A percentile compares a stretch with the other conserved stretches of the same genome.
Evolutionary conservation across 1,140 invertebrate genomes (phyloP).

Genomic region (Helicoverpa zea): DNA sequence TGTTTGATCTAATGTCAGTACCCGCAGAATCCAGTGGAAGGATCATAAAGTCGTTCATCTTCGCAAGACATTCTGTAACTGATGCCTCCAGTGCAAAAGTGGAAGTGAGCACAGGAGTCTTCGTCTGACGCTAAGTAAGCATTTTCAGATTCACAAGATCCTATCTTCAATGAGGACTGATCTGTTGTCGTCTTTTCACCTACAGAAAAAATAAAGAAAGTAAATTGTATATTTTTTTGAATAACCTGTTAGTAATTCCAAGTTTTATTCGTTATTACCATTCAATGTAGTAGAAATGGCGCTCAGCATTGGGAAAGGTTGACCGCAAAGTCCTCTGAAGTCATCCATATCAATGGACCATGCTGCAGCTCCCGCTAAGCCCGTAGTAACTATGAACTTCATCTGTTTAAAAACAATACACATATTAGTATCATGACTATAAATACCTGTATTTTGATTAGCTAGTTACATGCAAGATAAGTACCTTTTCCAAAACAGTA

Average conservation of each 20-base stretch:
- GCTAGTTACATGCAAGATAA: neutral
- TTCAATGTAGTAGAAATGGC: slow-evolving; percentile 88
- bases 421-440: neutral
- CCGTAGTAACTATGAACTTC: slow-evolving; percentile 88
- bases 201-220: slow-evolving; percentile 43
- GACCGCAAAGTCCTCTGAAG: slow-evolving; percentile 90
- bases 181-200: slow-evolving; percentile 72
- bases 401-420: slow-evolving; percentile 77
- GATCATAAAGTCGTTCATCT: slow-evolving; percentile 86
- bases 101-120: slow-evolving; percentile 90
- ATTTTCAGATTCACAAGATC: slow-evolving; percentile 82
- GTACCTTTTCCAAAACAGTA: slow-evolving; percentile 90
- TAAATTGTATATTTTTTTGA: neutral
- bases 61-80: slow-evolving; percentile 87
- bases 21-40: slow-evolving; percentile 85
- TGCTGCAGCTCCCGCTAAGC: slow-evolving; percentile 90
- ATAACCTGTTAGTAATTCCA: no score
- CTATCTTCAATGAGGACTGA: slow-evolving; percentile 79
- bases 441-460: neutral
- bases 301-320: slow-evolving; percentile 89
- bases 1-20: slow-evolving; percentile 53
- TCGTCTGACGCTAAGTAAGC: slow-evolving; percentile 88
- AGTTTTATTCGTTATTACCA: slow-evolving; percentile 81
- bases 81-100: slow-evolving; percentile 89
- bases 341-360: slow-evolving; percentile 91